Base-by-base conservation (phyloP, 2,888 invertebrate species). In the Peribatodes rhomboidaria region DNA sequence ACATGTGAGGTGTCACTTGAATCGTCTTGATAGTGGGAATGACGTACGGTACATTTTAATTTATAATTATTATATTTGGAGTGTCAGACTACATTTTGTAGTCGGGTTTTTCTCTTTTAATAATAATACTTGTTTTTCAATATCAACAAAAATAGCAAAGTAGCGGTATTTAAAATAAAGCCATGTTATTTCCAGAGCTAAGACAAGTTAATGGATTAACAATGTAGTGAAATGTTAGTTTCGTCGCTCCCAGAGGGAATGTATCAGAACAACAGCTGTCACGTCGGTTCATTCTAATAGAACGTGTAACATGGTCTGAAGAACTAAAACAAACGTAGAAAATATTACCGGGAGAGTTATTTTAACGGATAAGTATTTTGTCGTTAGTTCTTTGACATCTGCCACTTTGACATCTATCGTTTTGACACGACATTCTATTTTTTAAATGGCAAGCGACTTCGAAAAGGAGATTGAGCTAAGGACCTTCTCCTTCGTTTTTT, bases 171-270 rank as follows among this genome's bases (percentile, higher is more conserved):
- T 20, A 20, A 13, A 33, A 49, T 16, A 47, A 31, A 47, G 18
- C 18, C 18, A 16, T 20, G 16, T 20, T n/a, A n/a, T 50, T 35
- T 50, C 2, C 13, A 50, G 35, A 50, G 9, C 47, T 31, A 16
- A 49, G 22, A 56, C 33, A 57, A 41, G 39, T 49, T 49, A 58
- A 59, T 59, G 59, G 59, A 59, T 59, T 42, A 35, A 52, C 50
- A 52, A 33, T 59, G 50, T 42, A 50, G 33, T 18, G 33, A 42
- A 8, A 41, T 52, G 59, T 59, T 59, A 50, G 27, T 41, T 46
- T 46, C 22, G 50, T 33, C 41, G 10, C 27, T 52, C 50, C 50
- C 42, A 1, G 31, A 42, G 33, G 31, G 41, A 20, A 50, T 14
- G 31, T 42, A 50, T 50, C 58, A 20, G 6, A 7, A 7, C 13